Evolutionary conservation across 2,888 invertebrate genomes (phyloP).

Genomic region (Leptinotarsa juncta): DNA sequence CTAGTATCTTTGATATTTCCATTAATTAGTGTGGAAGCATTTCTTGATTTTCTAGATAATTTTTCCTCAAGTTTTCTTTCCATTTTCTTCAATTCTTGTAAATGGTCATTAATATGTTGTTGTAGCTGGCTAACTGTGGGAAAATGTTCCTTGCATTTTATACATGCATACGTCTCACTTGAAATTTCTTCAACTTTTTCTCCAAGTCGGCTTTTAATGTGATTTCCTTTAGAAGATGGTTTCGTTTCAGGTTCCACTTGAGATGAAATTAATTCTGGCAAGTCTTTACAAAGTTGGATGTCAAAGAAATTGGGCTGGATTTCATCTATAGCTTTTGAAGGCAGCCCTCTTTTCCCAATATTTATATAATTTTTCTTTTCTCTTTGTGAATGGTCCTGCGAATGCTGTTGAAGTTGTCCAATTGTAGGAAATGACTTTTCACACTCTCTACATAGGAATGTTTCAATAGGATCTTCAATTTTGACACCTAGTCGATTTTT

Average conservation of each 20-base stretch:
- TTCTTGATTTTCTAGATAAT: background rate
- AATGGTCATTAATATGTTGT: background rate
- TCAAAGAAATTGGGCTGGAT: no score
- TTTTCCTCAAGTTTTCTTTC: background rate
- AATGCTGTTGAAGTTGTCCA: no score
- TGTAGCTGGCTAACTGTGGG: background rate
- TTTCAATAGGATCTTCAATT: no score
- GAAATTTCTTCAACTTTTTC: background rate
- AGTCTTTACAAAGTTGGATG: background rate
- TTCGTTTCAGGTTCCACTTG: background rate
- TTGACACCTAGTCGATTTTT: no score
- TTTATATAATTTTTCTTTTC: no score
- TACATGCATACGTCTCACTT: background rate
- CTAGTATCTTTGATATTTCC: no score
- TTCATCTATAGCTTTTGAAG: no score
- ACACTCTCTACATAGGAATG: no score
- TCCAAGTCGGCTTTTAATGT: background rate
- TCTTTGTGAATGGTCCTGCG: no score
- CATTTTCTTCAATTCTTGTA: background rate
- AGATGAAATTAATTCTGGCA: background rate
- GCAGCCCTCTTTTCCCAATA: no score
- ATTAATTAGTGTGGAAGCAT: background rate
- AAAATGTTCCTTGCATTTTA: background rate
- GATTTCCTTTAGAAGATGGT: background rate
- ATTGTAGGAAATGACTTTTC: no score